Base-by-base conservation (phyloP, 2,113 vertebrate species). In the Periophthalmodon schlosseri region DNA sequence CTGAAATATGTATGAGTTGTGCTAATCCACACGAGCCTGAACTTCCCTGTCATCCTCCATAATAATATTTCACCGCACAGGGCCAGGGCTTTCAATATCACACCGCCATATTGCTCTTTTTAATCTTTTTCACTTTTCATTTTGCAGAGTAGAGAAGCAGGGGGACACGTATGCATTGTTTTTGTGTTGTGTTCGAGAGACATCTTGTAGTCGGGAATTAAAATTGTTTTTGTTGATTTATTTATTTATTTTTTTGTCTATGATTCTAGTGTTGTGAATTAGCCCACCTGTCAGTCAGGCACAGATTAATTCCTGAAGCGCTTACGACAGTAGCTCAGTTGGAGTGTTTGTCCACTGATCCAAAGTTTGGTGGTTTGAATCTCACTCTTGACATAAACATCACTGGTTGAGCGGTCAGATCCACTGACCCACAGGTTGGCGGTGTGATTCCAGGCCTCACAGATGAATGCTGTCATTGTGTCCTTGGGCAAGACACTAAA, bases 1-100 rank as follows among this genome's bases (percentile, higher is more conserved):
- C 70, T 87, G 58, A 91, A 89, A 92, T 86, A 92, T 92, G 86
- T 77, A 92, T 91, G 78, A 81, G 68, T 65, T 70, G 68, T 69
- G 66, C 79, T 88, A 86, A 85, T 86, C 79, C 82, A 78, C 63
- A 46, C 57, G 68, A 24, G 21, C n/a, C 33, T 50, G 49, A 80
- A 65, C 61, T 71, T 61, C 61, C 39, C 36, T 47, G 61, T 75
- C 65, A 69, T 1, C 61, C 68, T 73, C 75, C 69, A 54, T 66
- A 64, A 46, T 58, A 72, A 76, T 33, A 18, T 21, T 63, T 73
- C 23, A 56, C 54, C 12, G 54, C 72, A 75, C 73, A 46, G 52
- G 13, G 18, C 66, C 34, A 3, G 4, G 39, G 10, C 36, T 44
- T 75, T 78, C 78, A 15, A 74, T 77, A 73, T 81, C 34, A 75